Evolutionary conservation across 2,888 invertebrate species (phyloP), one percentile per base, ranked within the genome.

Genomic region (Sphecodes monilicornis): DNA sequence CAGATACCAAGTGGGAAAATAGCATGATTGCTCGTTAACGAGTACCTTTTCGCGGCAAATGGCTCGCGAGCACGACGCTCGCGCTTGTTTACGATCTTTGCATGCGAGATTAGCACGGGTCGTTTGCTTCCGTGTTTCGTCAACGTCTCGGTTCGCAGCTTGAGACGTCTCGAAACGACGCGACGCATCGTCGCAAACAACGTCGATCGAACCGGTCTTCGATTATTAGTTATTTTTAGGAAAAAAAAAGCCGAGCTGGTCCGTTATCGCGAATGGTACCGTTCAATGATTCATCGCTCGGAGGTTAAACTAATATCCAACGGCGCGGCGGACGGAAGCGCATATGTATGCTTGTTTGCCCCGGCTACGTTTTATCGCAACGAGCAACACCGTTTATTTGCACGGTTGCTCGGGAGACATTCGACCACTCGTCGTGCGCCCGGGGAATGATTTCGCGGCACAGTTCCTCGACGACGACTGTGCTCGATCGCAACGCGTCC

Each of bases 231-330:
- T 13, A 29, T 60, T 16, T 6, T 60, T 16, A 29, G 60, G 29
- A 0, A 29, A 13, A 6, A 60, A 60, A 13, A 6, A 60, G 29
- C 16, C 60, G 29, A 6, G 26, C 4, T 26, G 29, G 29, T 26
- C 13, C 13, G 1, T 26, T 13, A 13, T 13, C 26, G 26, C 26
- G 1, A 0, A 13, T 13, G 1, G 0, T 11, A 26, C 16, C 85
- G 81, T 87, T 93, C 90, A 91, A 92, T 93, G 89, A 93, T 93
- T 92, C 92, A 91, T 88, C 79, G 78, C 50, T 39, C 74, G 80
- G 85, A 88, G 89, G 70, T 22, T 88, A 85, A 83, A 90, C 90
- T 91, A 91, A 91, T 88, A 91, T 91, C 90, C 87, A 90, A 84
- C 76, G 85, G 74, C 81, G 76, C 76, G 85, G 75, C 80, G 78